A percentile compares a stretch with the other conserved stretches of the same genome.
phyloP scores from a whole-genome alignment of 2,797 vertebrate species.

The Rhinophrynus dorsalis region DNA sequence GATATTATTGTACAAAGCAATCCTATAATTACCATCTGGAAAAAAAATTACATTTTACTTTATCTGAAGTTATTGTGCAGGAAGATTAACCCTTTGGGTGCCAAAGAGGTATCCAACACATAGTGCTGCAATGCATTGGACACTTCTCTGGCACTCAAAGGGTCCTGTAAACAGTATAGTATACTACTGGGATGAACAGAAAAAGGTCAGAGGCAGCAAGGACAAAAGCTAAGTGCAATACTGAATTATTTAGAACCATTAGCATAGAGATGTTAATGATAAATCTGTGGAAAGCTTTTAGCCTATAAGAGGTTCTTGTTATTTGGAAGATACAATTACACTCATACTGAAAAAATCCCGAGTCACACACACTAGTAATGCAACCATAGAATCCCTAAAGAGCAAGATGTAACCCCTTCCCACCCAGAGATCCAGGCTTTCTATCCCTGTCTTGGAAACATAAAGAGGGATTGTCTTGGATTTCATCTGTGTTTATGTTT shows the following conservation, averaged over 20 bases:
- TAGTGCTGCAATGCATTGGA: no score
- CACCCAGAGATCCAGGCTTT: background rate
- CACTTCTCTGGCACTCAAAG: no score
- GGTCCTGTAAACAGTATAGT: slow-evolving; percentile 54
- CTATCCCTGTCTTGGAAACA: background rate
- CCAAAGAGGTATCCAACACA: no score
- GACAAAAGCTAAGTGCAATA: slow-evolving; percentile 62
- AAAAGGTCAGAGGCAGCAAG: slow-evolving; percentile 57
- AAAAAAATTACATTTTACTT: background rate
- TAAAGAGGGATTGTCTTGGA: background rate
- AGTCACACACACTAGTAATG: slow-evolving; percentile 9
- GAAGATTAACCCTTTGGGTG: no score
- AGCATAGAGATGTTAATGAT: slow-evolving; percentile 70
- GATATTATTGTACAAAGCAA: slow-evolving; percentile 19
- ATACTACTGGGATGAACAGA: slow-evolving; percentile 16
- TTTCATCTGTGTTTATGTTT: background rate
- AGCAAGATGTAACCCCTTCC: slow-evolving; percentile 9
- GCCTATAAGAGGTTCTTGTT: slow-evolving; percentile 60
- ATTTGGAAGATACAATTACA: slow-evolving; percentile 29
- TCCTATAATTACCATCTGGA: background rate
- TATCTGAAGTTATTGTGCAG: background rate
- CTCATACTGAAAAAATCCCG: slow-evolving; percentile 21
- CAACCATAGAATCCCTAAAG: slow-evolving; percentile 1
- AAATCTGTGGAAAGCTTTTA: slow-evolving; percentile 60
- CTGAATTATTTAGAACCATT: slow-evolving; percentile 74